These are phyloP conservation scores for Syrmaticus mikado DNA, from an alignment of 2,113 vertebrate genomes.

Conservation along the genomic window DNA sequence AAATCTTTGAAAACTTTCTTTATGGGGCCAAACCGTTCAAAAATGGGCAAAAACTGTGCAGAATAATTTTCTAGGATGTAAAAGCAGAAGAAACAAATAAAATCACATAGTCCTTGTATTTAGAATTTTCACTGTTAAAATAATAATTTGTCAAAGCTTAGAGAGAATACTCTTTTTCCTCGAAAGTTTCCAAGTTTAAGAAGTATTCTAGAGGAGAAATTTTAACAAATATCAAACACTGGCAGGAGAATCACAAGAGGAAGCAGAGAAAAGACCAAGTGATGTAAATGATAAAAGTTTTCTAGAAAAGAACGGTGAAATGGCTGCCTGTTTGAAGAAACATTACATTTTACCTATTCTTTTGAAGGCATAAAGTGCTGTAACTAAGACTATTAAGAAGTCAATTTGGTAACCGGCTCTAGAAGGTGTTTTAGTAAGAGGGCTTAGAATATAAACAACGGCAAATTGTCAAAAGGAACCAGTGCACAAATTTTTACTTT, in stretches of 20 bases:
- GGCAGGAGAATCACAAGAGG: not conserved
- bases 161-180: not conserved
- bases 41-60: not conserved
- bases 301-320: not conserved
- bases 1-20: slow-evolving; percentile 16
- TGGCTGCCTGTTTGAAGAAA: not conserved
- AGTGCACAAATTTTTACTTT: not conserved
- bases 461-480: not conserved
- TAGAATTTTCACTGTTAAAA: not conserved
- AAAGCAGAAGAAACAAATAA: not conserved
- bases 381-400: not conserved
- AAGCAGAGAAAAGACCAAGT: not conserved
- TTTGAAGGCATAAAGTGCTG: not conserved
- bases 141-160: not conserved
- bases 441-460: not conserved
- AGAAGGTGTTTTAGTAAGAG: slow-evolving; percentile 19
- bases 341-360: not conserved
- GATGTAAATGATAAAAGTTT: not conserved
- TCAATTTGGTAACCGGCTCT: not conserved
- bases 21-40: not conserved
- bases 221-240: not conserved
- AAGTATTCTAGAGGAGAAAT: slow-evolving; percentile 5
- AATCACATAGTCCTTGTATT: not conserved
- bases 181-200: slow-evolving; percentile 27
- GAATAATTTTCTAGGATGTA: not conserved